Base-by-base conservation (phyloP, 2,888 invertebrate species). In the Andrena camellia region DNA sequence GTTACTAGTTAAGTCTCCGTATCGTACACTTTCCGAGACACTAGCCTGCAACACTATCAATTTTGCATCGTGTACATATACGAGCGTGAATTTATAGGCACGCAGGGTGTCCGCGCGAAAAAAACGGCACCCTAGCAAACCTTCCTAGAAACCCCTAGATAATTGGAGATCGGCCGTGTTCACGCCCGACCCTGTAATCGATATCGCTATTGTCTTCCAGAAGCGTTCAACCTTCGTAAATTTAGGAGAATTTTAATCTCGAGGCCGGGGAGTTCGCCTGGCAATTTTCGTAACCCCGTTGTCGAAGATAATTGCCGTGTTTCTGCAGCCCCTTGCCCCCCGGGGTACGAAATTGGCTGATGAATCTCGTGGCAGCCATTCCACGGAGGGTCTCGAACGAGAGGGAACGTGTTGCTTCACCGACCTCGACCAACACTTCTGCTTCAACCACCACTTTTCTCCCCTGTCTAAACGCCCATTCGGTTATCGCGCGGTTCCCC, bases 231-330 rank as follows among this genome's bases (percentile, higher is more conserved):
- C 77, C 84, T 78, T 89, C 87, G 86, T 90, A 90, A 90, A 91
- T 91, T 90, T 85, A 83, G 88, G 73, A 85, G 85, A 91, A 90
- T 84, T 81, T 88, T 87, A 85, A 83, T 87, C 81, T 69, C 79
- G 75, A 57, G 57, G 71, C 76, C 80, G 79, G 73, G 81, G 26
- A 68, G 83, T 84, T 84, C 74, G 79, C 69, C 84, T 70, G 80
- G 89, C 85, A 90, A 92, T 91, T 91, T 91, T 89, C 86, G 87
- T 83, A 87, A 87, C 81, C 86, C 84, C 81, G 85, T 84, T 84
- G 78, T 83, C 79, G 76, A 81, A 68, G 86, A 90, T 92, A 92
- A 92, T 92, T 89, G 91, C 83, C 78, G 89, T 84, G 85, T 90
- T 89, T 82, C 83, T 81, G 66, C 68, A 71, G 73, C 63, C 64